Percentiles rank a stretch among this genome's conserved stretches.
phyloP scores from a whole-genome alignment of 2,888 invertebrate genomes.

The Noctuana brunneofusca region DNA sequence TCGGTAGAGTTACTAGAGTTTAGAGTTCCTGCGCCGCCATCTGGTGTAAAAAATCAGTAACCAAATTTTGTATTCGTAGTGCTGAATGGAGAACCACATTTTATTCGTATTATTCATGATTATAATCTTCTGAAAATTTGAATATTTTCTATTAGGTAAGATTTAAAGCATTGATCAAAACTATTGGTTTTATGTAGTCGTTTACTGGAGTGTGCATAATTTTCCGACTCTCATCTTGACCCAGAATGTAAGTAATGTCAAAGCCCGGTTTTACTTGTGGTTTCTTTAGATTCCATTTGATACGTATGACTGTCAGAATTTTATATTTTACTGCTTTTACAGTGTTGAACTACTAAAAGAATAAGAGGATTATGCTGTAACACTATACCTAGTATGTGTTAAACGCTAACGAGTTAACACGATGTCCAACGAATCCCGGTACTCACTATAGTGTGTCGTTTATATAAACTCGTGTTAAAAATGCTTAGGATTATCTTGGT shows the following conservation, averaged over 20 bases:
- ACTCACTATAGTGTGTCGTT: slow-evolving; percentile 28
- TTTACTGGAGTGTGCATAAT: slow-evolving; percentile 27
- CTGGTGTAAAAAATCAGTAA: slow-evolving; percentile 52
- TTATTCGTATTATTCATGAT: slow-evolving; percentile 79
- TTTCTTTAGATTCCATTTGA: slow-evolving; percentile 51
- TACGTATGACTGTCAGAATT: slow-evolving; percentile 1
- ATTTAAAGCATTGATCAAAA: slow-evolving; percentile 45
- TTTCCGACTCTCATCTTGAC: slow-evolving; percentile 64
- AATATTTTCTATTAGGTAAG: slow-evolving; percentile 77
- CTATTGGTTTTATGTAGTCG: slow-evolving; percentile 31
- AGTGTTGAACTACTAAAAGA: slow-evolving; percentile 39
- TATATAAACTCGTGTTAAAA: slow-evolving; percentile 43
- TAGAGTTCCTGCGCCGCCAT: slow-evolving; percentile 26
- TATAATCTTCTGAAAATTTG: slow-evolving; percentile 70
- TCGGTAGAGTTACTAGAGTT: too few species aligned
- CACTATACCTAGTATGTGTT: background rate
- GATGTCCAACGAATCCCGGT: slow-evolving; percentile 41
- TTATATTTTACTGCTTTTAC: background rate
- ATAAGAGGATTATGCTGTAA: slow-evolving; percentile 31
- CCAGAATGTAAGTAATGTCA: slow-evolving; percentile 74
- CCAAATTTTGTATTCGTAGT: slow-evolving; percentile 82
- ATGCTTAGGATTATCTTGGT: slow-evolving; percentile 65
- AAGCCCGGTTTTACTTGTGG: slow-evolving; percentile 72
- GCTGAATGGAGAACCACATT: slow-evolving; percentile 80
- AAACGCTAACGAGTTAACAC: slow-evolving; percentile 37